phyloP scores from a whole-genome alignment of 2,797 vertebrate species.

The Salarias fasciatus region DNA sequence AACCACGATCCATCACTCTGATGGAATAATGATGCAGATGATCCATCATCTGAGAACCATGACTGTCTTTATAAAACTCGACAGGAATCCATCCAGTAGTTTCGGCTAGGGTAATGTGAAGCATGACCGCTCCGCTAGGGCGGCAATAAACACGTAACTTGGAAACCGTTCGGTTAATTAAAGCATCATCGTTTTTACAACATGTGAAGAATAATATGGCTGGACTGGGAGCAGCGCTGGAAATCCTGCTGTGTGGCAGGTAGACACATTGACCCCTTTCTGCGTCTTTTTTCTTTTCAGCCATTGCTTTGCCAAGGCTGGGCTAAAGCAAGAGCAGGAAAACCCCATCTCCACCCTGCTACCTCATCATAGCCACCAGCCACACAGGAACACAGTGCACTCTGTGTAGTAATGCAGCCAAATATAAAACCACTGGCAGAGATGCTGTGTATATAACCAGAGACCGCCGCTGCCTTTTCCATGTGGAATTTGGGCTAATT shows the following conservation, averaged over 20 bases:
- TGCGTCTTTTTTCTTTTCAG: conserved; percentile 20
- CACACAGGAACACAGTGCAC: conserved; percentile 71
- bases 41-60: no score
- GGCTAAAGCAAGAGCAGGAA: conserved; percentile 64
- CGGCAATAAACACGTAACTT: no score
- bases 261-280: conserved; percentile 68
- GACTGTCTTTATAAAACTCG: no score
- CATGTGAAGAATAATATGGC: no score
- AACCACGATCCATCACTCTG: no score
- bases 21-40: no score
- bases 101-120: no score
- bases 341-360: conserved; percentile 79
- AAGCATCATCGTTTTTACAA: no score
- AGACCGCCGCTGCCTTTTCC: conserved; percentile 63
- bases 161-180: no score
- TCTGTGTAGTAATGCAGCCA: conserved; percentile 65
- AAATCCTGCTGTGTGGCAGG: conserved; percentile 68
- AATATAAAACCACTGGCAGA: conserved; percentile 72
- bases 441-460: conserved; percentile 60
- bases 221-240: conserved; percentile 41
- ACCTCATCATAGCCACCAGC: conserved; percentile 73
- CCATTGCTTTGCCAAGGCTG: conserved; percentile 62
- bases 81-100: no score
- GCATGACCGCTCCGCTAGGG: no score
- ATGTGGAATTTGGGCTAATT: conserved; percentile 67